Conservation (phyloP, 2,888 invertebrate species). For the Pristionchus maxplancki region DNA sequence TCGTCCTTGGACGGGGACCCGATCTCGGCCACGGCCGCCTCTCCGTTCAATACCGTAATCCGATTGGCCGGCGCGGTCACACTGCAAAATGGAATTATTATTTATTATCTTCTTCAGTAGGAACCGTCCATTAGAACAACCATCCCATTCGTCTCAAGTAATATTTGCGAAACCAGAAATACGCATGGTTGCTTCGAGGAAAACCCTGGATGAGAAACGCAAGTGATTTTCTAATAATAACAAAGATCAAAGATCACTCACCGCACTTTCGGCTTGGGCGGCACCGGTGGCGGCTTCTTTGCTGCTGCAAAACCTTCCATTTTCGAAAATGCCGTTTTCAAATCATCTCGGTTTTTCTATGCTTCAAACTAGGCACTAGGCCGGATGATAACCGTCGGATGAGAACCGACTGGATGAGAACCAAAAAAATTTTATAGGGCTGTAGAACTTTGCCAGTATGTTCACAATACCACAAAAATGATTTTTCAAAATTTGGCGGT, state of each 20-base stretch:
- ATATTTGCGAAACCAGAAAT: neutral
- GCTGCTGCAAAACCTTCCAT: neutral
- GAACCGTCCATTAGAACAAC: neutral
- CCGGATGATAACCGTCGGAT: too few species aligned
- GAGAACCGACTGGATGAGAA: too few species aligned
- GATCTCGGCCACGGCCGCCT: neutral
- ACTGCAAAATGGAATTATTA: neutral
- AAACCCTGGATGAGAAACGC: too few species aligned
- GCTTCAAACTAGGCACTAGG: too few species aligned
- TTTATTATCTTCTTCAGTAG: neutral
- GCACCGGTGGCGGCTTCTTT: constrained; percentile 68
- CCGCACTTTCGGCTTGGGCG: constrained; percentile 74
- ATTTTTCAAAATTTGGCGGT: too few species aligned
- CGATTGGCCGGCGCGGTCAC: constrained; percentile 23
- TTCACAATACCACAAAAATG: too few species aligned
- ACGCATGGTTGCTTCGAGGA: neutral
- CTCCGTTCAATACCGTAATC: constrained; percentile 18
- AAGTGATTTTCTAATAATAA: too few species aligned
- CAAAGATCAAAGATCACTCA: constrained; percentile 52
- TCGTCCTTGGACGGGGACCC: constrained; percentile 42
- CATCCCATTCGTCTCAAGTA: neutral
- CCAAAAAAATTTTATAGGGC: too few species aligned
- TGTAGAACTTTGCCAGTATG: too few species aligned
- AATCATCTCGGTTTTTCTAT: too few species aligned
- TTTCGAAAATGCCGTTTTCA: too few species aligned